phyloP scores from a whole-genome alignment of 2,113 vertebrate genomes.

The Channa maculata region DNA sequence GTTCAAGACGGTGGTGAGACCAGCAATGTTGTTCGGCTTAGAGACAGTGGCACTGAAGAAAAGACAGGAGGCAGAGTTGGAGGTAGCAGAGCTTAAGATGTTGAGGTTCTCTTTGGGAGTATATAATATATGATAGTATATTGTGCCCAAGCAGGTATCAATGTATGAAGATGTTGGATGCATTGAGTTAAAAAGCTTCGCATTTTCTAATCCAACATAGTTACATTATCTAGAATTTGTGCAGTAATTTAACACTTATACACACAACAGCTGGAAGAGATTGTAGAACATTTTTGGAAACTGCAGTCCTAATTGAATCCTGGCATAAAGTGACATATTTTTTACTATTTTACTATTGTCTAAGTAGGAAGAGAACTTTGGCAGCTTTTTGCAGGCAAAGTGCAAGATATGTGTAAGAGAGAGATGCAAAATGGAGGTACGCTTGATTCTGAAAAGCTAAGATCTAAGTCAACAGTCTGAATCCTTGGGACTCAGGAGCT shows the following conservation, averaged over 20 bases:
- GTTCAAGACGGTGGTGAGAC: no score
- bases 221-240: not conserved
- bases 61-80: no score
- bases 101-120: no score
- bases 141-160: no score
- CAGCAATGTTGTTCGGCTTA: no score
- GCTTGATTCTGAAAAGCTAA: slow-evolving; percentile 43
- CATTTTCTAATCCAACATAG: not conserved
- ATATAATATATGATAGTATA: no score
- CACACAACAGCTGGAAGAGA: not conserved
- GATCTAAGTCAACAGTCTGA: slow-evolving; percentile 44
- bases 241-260: not conserved
- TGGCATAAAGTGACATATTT: not conserved
- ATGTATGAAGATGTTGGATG: not conserved
- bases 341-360: not conserved
- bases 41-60: no score
- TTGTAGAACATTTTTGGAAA: no score
- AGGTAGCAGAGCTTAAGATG: no score
- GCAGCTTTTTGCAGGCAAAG: slow-evolving; percentile 4
- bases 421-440: slow-evolving; percentile 34
- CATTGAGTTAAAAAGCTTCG: not conserved
- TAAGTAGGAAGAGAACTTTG: not conserved
- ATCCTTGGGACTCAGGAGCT: slow-evolving; percentile 17
- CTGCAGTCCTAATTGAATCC: not conserved
- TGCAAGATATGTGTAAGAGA: not conserved